A percentile compares a stretch with the other conserved stretches of the same genome.
Conservation (phyloP, 2,113 vertebrate genomes). For the Alligator sinensis region DNA sequence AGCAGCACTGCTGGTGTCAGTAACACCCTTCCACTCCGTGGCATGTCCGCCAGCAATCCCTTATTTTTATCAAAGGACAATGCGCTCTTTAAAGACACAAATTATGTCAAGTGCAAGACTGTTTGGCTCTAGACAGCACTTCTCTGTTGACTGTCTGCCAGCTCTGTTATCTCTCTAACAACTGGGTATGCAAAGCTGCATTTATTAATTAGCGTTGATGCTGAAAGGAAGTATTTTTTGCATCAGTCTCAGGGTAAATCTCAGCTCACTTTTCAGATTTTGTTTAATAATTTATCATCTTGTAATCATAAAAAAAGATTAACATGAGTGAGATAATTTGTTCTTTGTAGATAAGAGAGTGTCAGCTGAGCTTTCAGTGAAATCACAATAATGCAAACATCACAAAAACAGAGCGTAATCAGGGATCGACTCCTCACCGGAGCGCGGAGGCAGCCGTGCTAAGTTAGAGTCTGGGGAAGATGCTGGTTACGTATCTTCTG, state of each 20-base stretch:
- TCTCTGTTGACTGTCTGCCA: conserved; percentile 65
- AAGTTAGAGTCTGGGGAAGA: background rate
- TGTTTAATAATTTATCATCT: conserved; percentile 78
- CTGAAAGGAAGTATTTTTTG: conserved; percentile 64
- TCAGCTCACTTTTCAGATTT: conserved; percentile 73
- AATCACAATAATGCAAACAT: background rate
- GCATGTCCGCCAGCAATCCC: background rate
- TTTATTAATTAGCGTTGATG: conserved; percentile 69
- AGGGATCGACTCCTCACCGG: background rate
- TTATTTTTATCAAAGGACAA: background rate
- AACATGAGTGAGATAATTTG: conserved; percentile 66
- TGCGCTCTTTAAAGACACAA: background rate
- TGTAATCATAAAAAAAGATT: conserved; percentile 78
- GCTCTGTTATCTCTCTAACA: conserved; percentile 56
- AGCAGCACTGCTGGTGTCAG: background rate
- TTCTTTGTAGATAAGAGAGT: conserved; percentile 52
- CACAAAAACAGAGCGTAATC: background rate
- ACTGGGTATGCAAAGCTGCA: conserved; percentile 9
- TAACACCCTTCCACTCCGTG: no score
- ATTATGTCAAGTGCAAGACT: background rate
- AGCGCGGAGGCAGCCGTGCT: background rate
- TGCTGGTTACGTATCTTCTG: background rate
- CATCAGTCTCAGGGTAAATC: conserved; percentile 64
- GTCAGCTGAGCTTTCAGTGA: conserved; percentile 18
- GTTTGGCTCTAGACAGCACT: conserved; percentile 46